These are phyloP conservation scores for Mormyrops attenuatus DNA, from an alignment of 2,797 vertebrate genomes.

Conservation along the genomic window DNA sequence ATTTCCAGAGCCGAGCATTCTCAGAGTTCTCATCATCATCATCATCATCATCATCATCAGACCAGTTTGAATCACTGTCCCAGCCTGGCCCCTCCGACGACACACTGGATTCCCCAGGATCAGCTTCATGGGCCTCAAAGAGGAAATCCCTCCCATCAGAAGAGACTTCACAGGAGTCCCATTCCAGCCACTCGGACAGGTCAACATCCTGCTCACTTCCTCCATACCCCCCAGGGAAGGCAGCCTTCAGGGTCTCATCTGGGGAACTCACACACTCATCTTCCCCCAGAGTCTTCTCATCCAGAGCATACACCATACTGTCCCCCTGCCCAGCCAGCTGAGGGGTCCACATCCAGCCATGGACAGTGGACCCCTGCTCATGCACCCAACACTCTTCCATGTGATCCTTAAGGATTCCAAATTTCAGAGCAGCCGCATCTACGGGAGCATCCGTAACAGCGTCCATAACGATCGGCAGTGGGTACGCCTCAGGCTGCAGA, in stretches of 20 bases:
- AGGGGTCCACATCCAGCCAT: background rate
- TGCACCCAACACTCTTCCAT: background rate
- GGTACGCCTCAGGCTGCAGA: background rate
- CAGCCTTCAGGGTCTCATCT: background rate
- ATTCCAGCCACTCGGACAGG: conserved; percentile 19
- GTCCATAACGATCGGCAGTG: background rate
- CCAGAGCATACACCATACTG: background rate
- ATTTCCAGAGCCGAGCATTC: conserved; percentile 15
- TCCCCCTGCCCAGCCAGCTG: background rate
- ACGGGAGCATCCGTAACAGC: background rate
- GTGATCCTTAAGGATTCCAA: background rate
- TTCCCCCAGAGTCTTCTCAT: background rate
- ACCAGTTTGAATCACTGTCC: conserved; percentile 16
- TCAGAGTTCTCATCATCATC: background rate
- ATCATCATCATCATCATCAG: background rate
- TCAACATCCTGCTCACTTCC: background rate
- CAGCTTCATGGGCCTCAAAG: background rate
- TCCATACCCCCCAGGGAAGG: too few relatives aligned
- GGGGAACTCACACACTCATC: background rate
- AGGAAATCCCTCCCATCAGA: background rate
- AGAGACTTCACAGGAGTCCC: background rate
- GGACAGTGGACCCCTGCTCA: background rate
- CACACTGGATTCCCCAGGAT: background rate
- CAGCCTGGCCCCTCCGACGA: background rate
- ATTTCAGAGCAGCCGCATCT: background rate